Base-by-base conservation (phyloP, 2,797 vertebrate species). In the Macrochelys suwanniensis region DNA sequence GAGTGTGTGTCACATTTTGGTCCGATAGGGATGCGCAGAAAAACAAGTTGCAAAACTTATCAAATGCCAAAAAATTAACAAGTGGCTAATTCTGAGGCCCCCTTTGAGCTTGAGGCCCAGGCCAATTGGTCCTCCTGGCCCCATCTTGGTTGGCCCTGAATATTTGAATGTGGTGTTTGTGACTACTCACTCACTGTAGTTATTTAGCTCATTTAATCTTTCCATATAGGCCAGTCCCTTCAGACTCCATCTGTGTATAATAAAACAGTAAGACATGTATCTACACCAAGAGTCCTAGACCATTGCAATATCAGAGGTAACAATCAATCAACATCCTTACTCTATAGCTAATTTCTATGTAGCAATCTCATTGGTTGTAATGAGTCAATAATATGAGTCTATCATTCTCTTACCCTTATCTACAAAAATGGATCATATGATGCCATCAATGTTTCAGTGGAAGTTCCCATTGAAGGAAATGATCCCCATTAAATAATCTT, bases 191-290 rank as follows among this genome's bases (percentile, higher is more conserved):
- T 87, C 53, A 80, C 49, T 0, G 1, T 16, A 87, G 28, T 31
- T 87, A 84, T 42, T 82, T 4, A 94, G 85, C 85, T 85, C 0
- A 87, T 87, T 92, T 94, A 90, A 85, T 90, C 59, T 93, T 93
- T 84, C 82, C 51, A 90, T 89, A 17, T 95, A 88, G 23, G 23
- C 25, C 77, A 15, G 42, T 82, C 49, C 90, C 68, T 92, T 49
- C 1, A 25, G 54, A 80, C 59, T 82, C 0, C 1, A 88, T 88
- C 65, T 71, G 37, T 11, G n/a, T 42, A 71, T 37, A 42, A 71
- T 37, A 42, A 71, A 71, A n/a, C 19, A 42, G n/a, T 37, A 65
- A 37, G 17, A 68, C 9, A 42, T 37, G 19, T 12, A 71, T 21
- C 65, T 19, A 23, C 19, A 42, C 10, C 7, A 71, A 71, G 21